Evolutionary conservation across 2,888 invertebrate genomes (phyloP).

Genomic region (Choreutis nemorana): DNA sequence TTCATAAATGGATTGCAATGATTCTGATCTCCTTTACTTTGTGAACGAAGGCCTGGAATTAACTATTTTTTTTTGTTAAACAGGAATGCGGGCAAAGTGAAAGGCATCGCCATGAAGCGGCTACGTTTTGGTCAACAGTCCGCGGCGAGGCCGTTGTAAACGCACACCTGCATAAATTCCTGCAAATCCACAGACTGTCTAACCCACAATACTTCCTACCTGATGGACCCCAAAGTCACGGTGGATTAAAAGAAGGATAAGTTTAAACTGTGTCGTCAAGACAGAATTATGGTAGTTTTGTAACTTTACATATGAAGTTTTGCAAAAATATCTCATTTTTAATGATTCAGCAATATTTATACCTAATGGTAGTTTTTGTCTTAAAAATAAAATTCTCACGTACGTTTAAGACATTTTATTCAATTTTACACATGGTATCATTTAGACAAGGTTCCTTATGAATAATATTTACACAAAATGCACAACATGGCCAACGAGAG

Average conservation of each 20-base stretch:
- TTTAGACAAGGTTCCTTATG: slow-evolving; percentile 48
- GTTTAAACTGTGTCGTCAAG: too few species aligned
- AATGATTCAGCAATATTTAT: too few species aligned
- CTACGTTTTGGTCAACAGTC: slow-evolving; percentile 28
- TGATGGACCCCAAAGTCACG: slow-evolving; percentile 4
- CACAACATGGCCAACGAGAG: slow-evolving; percentile 42
- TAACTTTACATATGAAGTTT: slow-evolving; percentile 2
- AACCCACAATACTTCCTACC: slow-evolving; percentile 40
- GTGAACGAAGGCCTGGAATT: too few species aligned
- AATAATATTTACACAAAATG: slow-evolving; percentile 57
- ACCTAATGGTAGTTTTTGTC: too few species aligned
- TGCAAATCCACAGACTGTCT: slow-evolving; percentile 24
- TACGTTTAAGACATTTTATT: slow-evolving; percentile 63
- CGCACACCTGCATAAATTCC: slow-evolving; percentile 27
- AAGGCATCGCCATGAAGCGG: slow-evolving; percentile 20
- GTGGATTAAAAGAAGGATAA: too few species aligned
- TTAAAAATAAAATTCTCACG: too few species aligned
- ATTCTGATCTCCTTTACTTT: too few species aligned
- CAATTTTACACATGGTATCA: slow-evolving; percentile 63
- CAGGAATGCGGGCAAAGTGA: slow-evolving; percentile 46
- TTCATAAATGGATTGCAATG: too few species aligned
- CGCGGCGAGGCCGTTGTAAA: slow-evolving; percentile 33
- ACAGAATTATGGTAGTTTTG: too few species aligned
- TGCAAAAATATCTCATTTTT: slow-evolving; percentile 16
- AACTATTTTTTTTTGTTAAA: not conserved